Base-by-base conservation (phyloP, 1,140 invertebrate species). In the Eumaeus atala region DNA sequence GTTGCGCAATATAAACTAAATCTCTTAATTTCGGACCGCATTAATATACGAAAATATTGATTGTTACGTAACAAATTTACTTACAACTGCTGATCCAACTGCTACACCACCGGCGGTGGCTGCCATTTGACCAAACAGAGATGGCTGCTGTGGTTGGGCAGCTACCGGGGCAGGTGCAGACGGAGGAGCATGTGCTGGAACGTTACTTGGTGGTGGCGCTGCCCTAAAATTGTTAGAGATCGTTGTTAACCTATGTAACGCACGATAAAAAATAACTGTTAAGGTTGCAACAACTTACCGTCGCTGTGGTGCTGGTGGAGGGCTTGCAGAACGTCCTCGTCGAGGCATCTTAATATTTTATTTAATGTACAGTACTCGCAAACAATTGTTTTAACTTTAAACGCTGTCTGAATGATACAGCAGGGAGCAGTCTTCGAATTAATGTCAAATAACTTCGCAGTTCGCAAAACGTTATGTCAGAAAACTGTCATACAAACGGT, bases 21-120 rank as follows among this genome's bases (percentile, higher is more conserved):
- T 40, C 16, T 17, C 34, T 44, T 53, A 12, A 16, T 44, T 28
- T 47, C 8, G 48, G 14, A 48, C 17, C 10, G 12, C 17, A 47
- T 9, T 3, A 47, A 52, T 52, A 56, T 49, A 47, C 37, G 44
- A 58, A 66, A 61, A 70, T 16, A 9, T 9, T 9, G 14, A 3
- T 66, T 64, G 62, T 84, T 84, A 83, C 74, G 78, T 80, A 81
- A 82, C 59, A 57, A 55, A 49, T 58, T 51, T 68, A 90, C 90
- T 72, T 81, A 91, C 90, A 64, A 96, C 92, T 36, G 95, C 94
- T 0, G 94, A 95, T 68, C 95, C 95, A 48, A 96, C 91, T 36
- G 95, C 95, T 28, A 97, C 95, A 67, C 95, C 95, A 51, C 95
- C 95, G 71, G 95, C 95, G 6, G 95, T 97, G 1, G 95, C 95